Conservation (phyloP, 2,888 invertebrate species). For the Brachyptera risi region DNA sequence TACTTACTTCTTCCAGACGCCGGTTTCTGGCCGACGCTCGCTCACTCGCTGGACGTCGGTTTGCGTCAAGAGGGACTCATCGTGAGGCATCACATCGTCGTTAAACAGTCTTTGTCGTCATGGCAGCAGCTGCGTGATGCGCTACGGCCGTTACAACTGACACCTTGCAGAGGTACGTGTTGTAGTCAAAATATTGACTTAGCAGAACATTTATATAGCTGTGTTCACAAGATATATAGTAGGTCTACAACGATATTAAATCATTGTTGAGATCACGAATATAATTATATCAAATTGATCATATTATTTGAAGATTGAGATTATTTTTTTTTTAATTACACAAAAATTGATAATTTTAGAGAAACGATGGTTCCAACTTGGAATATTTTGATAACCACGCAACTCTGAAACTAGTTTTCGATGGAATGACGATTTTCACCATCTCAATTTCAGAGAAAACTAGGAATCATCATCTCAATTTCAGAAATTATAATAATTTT, state of each 20-base stretch:
- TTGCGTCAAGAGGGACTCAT: conserved; percentile 50
- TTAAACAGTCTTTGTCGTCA: conserved; percentile 44
- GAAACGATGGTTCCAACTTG: too few species aligned
- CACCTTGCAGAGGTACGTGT: conserved; percentile 50
- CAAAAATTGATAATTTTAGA: too few species aligned
- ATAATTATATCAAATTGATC: not conserved
- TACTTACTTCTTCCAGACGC: conserved; percentile 50
- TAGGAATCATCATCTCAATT: too few species aligned
- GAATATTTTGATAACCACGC: too few species aligned
- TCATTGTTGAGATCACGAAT: not conserved
- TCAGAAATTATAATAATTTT: too few species aligned
- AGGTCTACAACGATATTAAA: not conserved
- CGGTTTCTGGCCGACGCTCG: conserved; percentile 53
- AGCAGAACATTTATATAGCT: conserved; percentile 6
- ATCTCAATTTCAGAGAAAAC: too few species aligned
- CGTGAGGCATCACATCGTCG: conserved; percentile 50
- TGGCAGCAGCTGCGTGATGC: conserved; percentile 44
- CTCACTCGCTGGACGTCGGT: conserved; percentile 49
- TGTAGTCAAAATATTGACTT: not conserved
- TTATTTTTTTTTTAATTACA: too few species aligned
- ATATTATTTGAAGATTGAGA: not conserved
- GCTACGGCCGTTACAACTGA: conserved; percentile 45
- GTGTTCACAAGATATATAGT: not conserved
- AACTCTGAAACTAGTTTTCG: too few species aligned
- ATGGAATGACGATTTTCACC: too few species aligned